These are phyloP conservation scores for Fragariocoptes setiger DNA, from an alignment of 1,140 invertebrate genomes.

Conservation along the genomic window DNA sequence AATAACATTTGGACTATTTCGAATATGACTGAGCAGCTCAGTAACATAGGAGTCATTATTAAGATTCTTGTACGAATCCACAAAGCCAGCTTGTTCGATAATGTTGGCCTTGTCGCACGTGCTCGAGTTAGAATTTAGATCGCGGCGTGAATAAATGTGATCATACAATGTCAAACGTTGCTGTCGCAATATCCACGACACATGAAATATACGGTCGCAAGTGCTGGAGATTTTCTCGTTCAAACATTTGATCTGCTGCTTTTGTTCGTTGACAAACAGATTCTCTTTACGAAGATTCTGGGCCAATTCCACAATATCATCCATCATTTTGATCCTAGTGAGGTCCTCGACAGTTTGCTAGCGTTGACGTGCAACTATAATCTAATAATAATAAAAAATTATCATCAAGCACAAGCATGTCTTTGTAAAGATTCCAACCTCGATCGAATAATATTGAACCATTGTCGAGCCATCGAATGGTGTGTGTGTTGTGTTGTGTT, in stretches of 20 bases:
- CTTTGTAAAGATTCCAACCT: no score
- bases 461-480: no score
- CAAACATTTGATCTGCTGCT: constrained; percentile 31
- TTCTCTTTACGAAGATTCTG: constrained; percentile 34
- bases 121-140: constrained; percentile 32
- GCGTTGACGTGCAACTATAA: no score
- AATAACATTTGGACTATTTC: constrained; percentile 42
- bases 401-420: no score
- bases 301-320: constrained; percentile 32
- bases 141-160: constrained; percentile 35
- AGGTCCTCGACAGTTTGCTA: no score
- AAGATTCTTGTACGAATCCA: constrained; percentile 55
- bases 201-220: constrained; percentile 28
- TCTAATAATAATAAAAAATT: no score
- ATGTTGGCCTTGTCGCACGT: constrained; percentile 41
- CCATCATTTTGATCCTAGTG: background rate
- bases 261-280: constrained; percentile 34
- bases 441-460: no score
- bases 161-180: constrained; percentile 50
- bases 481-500: no score
- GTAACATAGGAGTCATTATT: constrained; percentile 42
- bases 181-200: constrained; percentile 57
- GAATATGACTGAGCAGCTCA: constrained; percentile 39
- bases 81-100: constrained; percentile 42
- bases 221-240: constrained; percentile 28